phyloP scores from a whole-genome alignment of 2,113 vertebrate genomes.

The Corapipo altera region DNA sequence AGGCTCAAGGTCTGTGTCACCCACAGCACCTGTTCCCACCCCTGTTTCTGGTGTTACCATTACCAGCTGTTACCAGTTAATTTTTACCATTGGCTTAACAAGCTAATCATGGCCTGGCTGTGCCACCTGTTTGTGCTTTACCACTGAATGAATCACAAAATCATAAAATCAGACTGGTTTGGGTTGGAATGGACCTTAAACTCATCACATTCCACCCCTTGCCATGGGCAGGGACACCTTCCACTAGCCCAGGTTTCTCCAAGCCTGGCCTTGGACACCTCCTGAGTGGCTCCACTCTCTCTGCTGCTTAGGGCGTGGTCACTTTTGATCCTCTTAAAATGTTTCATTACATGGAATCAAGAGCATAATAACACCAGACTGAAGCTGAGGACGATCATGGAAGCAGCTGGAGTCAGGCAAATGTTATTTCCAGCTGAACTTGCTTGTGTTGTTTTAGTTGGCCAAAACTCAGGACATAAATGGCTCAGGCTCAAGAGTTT shows the following conservation, averaged over 20 bases:
- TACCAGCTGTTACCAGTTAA: background rate
- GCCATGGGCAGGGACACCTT: background rate
- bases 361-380: fast-evolving
- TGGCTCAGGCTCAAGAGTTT: background rate
- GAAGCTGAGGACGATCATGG: fast-evolving
- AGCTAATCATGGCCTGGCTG: background rate
- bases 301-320: too few species aligned
- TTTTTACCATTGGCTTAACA: background rate
- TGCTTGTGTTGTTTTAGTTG: background rate
- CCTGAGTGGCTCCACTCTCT: background rate
- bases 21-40: background rate
- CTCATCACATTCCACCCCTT: background rate
- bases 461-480: background rate
- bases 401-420: background rate
- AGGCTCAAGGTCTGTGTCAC: fast-evolving
- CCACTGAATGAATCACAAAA: background rate
- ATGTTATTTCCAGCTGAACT: background rate
- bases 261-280: background rate
- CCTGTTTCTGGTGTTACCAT: background rate
- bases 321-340: background rate
- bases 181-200: background rate
- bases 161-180: too few species aligned
- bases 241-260: background rate
- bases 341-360: background rate
- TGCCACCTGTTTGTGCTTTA: background rate